Conservation (phyloP, 2,888 invertebrate genomes). For the Nemotelus nigrinus region DNA sequence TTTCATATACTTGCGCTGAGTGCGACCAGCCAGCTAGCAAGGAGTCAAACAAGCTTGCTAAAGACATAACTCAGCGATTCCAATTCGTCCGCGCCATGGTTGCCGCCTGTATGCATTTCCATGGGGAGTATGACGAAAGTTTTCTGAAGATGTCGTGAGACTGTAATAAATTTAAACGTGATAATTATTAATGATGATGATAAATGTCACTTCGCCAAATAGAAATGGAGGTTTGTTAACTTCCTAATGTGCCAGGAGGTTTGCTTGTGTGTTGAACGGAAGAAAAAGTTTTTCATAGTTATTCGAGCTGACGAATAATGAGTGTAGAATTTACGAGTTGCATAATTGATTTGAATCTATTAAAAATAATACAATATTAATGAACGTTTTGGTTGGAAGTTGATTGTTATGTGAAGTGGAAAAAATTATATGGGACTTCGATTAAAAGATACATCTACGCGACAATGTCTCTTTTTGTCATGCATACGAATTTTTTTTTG, state of each 20-base stretch:
- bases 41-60: not conserved
- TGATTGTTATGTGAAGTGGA: too few species aligned
- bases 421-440: too few species aligned
- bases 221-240: constrained; percentile 36
- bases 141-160: constrained; percentile 21
- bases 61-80: constrained; percentile 7
- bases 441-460: too few species aligned
- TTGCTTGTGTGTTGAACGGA: constrained; percentile 1
- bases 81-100: too few species aligned
- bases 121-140: constrained; percentile 1
- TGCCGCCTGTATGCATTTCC: not conserved
- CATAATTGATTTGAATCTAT: too few species aligned
- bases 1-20: constrained; percentile 20
- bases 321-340: too few species aligned
- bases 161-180: constrained; percentile 43
- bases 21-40: not conserved
- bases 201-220: constrained; percentile 35
- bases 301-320: too few species aligned
- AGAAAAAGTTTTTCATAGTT: not conserved
- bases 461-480: too few species aligned
- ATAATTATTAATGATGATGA: constrained; percentile 43
- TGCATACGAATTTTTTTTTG: too few species aligned
- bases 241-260: constrained; percentile 34
- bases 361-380: too few species aligned
- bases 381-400: too few species aligned